Evolutionary conservation across 2,113 vertebrate genomes (phyloP).

Genomic region (Furnarius figulus): DNA sequence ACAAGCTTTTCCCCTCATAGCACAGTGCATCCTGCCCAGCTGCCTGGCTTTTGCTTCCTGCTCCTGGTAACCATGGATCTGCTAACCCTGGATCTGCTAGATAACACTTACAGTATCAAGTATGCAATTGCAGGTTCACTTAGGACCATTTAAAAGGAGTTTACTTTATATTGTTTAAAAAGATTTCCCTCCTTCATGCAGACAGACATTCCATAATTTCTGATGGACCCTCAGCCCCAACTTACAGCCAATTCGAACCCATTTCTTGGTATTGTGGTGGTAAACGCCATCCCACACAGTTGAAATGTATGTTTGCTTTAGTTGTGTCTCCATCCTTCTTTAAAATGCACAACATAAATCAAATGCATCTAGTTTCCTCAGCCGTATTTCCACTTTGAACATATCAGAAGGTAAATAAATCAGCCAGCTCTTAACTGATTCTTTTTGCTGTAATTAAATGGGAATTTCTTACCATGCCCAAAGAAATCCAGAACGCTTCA

Average conservation of each 20-base stretch:
- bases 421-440: not conserved
- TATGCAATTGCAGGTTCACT: not conserved
- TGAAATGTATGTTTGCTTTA: not conserved
- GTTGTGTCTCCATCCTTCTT: not conserved
- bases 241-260: not conserved
- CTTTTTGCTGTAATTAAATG: constrained; percentile 2
- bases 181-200: not conserved
- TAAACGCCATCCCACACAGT: not conserved
- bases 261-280: not conserved
- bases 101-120: not conserved
- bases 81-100: not conserved
- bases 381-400: not conserved
- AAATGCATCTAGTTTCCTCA: not conserved
- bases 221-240: not conserved
- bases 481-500: constrained; percentile 49
- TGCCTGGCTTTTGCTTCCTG: not conserved
- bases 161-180: not conserved
- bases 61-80: not conserved
- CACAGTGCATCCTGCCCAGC: not conserved
- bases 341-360: not conserved
- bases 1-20: not conserved
- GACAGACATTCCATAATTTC: not conserved
- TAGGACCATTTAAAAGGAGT: not conserved
- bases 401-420: not conserved
- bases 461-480: constrained; percentile 56